Percentiles rank a stretch among this genome's conserved stretches.
Conservation (phyloP, 2,888 invertebrate species). For the Malachius bipustulatus region DNA sequence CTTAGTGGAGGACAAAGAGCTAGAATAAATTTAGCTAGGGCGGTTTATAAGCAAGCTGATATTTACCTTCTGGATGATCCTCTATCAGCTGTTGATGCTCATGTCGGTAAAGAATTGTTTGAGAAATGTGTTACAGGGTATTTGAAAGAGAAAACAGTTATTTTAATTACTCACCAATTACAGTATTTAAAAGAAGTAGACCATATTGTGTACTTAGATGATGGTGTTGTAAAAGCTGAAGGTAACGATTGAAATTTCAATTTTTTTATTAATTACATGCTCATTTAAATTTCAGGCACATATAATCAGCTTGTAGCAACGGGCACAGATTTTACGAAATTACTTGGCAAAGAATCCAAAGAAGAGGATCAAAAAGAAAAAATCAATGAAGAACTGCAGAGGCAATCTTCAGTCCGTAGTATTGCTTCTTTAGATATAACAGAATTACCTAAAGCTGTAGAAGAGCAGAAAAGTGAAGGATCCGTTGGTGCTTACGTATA, state of each 20-base stretch:
- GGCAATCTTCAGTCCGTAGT: slow-evolving; percentile 45
- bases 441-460: slow-evolving; percentile 34
- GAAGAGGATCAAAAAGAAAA: slow-evolving; percentile 37
- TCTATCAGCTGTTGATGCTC: slow-evolving; percentile 84
- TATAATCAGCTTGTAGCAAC: slow-evolving; percentile 60
- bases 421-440: slow-evolving; percentile 29
- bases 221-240: slow-evolving; percentile 47
- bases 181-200: slow-evolving; percentile 53
- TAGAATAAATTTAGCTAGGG: slow-evolving; percentile 75
- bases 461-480: slow-evolving; percentile 53
- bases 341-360: slow-evolving; percentile 43
- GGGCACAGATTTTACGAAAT: slow-evolving; percentile 65
- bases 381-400: slow-evolving; percentile 19
- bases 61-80: slow-evolving; percentile 87
- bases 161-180: slow-evolving; percentile 67
- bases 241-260: slow-evolving; percentile 30
- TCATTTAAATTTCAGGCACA: slow-evolving; percentile 30
- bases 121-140: slow-evolving; percentile 61
- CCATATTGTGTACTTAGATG: slow-evolving; percentile 47
- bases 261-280: neutral
- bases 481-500: slow-evolving; percentile 45
- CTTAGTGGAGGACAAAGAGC: slow-evolving; percentile 81
- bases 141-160: slow-evolving; percentile 55
- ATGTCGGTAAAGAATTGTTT: slow-evolving; percentile 80
- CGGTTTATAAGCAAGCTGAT: slow-evolving; percentile 75